phyloP scores from a whole-genome alignment of 2,888 invertebrate genomes.

The Hecatera dysodea region DNA sequence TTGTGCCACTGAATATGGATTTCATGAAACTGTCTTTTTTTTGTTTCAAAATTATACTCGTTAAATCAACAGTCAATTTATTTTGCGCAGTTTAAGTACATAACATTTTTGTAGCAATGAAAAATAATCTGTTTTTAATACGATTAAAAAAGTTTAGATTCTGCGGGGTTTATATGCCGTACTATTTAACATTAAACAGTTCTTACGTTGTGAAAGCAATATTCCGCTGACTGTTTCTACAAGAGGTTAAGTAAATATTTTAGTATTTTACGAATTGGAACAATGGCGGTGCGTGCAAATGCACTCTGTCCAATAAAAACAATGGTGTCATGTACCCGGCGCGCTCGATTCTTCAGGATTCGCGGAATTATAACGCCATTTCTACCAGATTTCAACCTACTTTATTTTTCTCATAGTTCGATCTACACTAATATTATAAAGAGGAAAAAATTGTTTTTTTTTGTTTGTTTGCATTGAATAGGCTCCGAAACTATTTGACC shows the following conservation, averaged over 20 bases:
- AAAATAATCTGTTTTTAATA: neutral
- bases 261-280: slow-evolving; percentile 64
- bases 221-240: slow-evolving; percentile 7
- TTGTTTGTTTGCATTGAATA: too few relatives aligned
- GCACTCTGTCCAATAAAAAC: slow-evolving; percentile 42
- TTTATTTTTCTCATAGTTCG: slow-evolving; percentile 4
- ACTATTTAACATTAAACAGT: neutral
- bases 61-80: slow-evolving; percentile 2
- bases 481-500: too few relatives aligned
- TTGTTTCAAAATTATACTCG: slow-evolving; percentile 6
- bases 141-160: neutral
- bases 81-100: neutral
- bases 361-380: slow-evolving; percentile 22
- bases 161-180: neutral
- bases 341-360: slow-evolving; percentile 21
- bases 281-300: slow-evolving; percentile 53
- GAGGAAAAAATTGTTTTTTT: too few relatives aligned
- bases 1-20: slow-evolving; percentile 39
- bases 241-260: slow-evolving; percentile 37
- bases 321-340: slow-evolving; percentile 24
- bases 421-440: too few relatives aligned
- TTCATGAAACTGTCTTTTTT: slow-evolving; percentile 1
- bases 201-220: slow-evolving; percentile 32
- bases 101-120: neutral
- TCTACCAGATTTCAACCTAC: slow-evolving; percentile 18